A percentile compares a stretch with the other conserved stretches of the same genome.
Conservation (phyloP, 2,797 vertebrate genomes). For the Lateolabrax maculatus region DNA sequence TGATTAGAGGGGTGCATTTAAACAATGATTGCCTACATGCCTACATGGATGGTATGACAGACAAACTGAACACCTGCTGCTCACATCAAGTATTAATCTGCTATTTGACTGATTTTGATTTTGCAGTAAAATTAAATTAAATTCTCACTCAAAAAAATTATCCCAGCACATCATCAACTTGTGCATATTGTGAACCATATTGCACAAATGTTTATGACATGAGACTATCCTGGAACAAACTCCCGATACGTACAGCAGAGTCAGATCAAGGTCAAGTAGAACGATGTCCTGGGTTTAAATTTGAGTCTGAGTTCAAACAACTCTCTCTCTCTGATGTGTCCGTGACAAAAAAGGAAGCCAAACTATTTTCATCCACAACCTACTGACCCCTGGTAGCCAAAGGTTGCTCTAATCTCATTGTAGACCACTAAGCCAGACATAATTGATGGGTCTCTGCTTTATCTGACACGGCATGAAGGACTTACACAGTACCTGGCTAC, state of each 20-base stretch:
- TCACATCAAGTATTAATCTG: background rate
- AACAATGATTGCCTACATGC: background rate
- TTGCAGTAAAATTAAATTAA: background rate
- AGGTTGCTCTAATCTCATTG: conserved; percentile 77
- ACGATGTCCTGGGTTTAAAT: conserved; percentile 44
- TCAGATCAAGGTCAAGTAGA: conserved; percentile 50
- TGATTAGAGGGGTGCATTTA: background rate
- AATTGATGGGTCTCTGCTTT: conserved; percentile 66
- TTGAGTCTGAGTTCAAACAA: conserved; percentile 40
- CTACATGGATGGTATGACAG: background rate
- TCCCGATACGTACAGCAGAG: conserved; percentile 25
- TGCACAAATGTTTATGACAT: conserved; percentile 20
- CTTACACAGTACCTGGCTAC: conserved; percentile 53
- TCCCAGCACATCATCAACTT: background rate
- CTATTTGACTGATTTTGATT: background rate
- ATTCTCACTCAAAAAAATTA: background rate
- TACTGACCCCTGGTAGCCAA: conserved; percentile 51
- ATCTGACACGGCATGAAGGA: conserved; percentile 69
- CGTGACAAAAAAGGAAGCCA: conserved; percentile 59
- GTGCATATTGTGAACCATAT: conserved; percentile 11
- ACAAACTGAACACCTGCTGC: background rate
- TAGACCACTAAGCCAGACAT: conserved; percentile 69
- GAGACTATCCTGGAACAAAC: conserved; percentile 33
- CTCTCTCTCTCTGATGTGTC: conserved; percentile 30
- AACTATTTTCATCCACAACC: conserved; percentile 71